Evolutionary conservation across 2,113 vertebrate genomes (phyloP), one percentile per base, ranked within the genome.

Genomic region (Echinops telfairi): DNA sequence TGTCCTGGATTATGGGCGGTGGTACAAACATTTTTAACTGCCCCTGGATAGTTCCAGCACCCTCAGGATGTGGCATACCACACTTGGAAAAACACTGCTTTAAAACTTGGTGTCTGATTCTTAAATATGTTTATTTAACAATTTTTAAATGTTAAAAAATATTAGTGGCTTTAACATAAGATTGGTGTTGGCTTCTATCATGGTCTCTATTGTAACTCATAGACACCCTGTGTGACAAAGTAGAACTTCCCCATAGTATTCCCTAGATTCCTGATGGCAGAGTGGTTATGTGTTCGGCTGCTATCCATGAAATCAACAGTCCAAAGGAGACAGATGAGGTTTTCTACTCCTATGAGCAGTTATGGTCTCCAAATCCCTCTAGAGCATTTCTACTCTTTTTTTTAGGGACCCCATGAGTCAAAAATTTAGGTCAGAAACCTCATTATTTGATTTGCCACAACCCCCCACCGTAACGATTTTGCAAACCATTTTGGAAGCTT

Each of bases 401-500:
- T 53, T 10, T 53, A 53, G 9, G 12, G 9, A 53, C 47, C 5
- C 47, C 10, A 53, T 4, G 47, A 9, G 47, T 53, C 47, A 53
- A 53, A 53, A 53, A 12, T 53, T 53, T 88, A 88, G 93, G 83
- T 92, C 80, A 82, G 83, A 92, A 86, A 90, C 66, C 60, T 66
- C 75, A 19, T 77, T 17, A 58, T 87, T 89, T 60, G 58, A 77
- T 93, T 94, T 86, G 70, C 70, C 64, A 38, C 36, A 78, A 66
- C 1, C 80, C 33, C 23, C 70, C 86, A 71, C 68, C 57, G 25
- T 86, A 77, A 89, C 4, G 20, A 80, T 33, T 11, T 0, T 53
- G 0, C 75, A 22, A n/a, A 33, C 79, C 85, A 73, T 77, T 84
- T 84, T 66, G 25, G 88, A 95, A 96, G 93, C 93, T 86, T 88